Conservation (phyloP, 1,140 invertebrate genomes). For the Ctenoplectra terminalis region DNA sequence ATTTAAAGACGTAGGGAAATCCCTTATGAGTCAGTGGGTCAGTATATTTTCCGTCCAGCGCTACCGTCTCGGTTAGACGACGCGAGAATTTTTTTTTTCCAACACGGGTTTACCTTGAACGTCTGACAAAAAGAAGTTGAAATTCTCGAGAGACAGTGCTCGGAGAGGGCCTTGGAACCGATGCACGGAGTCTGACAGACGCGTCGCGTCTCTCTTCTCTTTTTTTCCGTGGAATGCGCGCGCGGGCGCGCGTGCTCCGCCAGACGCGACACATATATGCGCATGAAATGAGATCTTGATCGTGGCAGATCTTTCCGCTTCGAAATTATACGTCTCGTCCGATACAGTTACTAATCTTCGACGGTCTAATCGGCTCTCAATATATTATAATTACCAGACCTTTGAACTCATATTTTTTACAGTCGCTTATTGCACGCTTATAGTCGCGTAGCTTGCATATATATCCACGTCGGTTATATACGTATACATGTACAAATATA, state of each 20-base stretch:
- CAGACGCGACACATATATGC: constrained; percentile 24
- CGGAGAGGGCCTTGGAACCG: constrained; percentile 49
- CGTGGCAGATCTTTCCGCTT: constrained; percentile 34
- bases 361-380: neutral
- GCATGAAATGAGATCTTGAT: constrained; percentile 18
- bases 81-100: constrained; percentile 15
- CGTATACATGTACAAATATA: too few relatives aligned
- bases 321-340: neutral
- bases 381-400: constrained; percentile 17
- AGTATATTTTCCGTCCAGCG: constrained; percentile 39
- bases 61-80: constrained; percentile 20
- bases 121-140: constrained; percentile 52
- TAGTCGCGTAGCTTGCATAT: too few relatives aligned
- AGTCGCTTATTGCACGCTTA: neutral
- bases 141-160: constrained; percentile 40
- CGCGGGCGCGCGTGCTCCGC: neutral
- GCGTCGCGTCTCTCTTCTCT: neutral
- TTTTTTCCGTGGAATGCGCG: neutral
- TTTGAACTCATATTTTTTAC: neutral
- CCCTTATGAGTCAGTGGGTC: constrained; percentile 38
- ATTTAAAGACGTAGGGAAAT: constrained; percentile 24
- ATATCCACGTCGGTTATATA: neutral
- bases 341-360: too few relatives aligned
- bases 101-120: constrained; percentile 23
- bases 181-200: constrained; percentile 25